phyloP scores from a whole-genome alignment of 2,888 invertebrate genomes.

The Eilema griseolum region DNA sequence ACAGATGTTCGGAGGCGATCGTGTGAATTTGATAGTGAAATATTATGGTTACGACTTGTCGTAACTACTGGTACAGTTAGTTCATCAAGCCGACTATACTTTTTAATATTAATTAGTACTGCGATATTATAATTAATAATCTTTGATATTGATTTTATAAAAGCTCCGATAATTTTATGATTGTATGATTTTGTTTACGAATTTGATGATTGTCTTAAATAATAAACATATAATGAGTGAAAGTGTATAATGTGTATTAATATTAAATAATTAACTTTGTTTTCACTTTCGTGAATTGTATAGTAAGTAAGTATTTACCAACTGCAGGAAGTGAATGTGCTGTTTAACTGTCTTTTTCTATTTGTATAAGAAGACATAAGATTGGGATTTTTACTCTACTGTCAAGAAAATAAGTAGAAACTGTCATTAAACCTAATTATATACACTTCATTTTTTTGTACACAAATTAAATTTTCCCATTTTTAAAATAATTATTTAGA shows the following conservation, averaged over 20 bases:
- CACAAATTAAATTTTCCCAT: no score
- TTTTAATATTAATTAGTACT: slow-evolving; percentile 25
- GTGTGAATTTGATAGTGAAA: slow-evolving; percentile 86
- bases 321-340: neutral
- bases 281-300: neutral
- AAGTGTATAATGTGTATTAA: neutral
- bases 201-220: neutral
- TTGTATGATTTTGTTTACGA: neutral
- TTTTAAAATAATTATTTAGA: no score
- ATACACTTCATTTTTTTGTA: no score
- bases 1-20: slow-evolving; percentile 83
- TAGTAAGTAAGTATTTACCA: neutral
- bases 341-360: neutral
- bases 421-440: no score
- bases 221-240: neutral
- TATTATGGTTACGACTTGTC: slow-evolving; percentile 73
- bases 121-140: neutral
- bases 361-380: neutral
- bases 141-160: slow-evolving; percentile 24
- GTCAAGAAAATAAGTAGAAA: no score
- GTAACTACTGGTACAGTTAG: slow-evolving; percentile 72
- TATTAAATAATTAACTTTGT: neutral
- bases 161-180: neutral
- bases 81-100: slow-evolving; percentile 42
- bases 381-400: no score